A percentile compares a stretch with the other conserved stretches of the same genome.
Conservation (phyloP, 2,113 vertebrate species). For the Lepisosteus oculatus region DNA sequence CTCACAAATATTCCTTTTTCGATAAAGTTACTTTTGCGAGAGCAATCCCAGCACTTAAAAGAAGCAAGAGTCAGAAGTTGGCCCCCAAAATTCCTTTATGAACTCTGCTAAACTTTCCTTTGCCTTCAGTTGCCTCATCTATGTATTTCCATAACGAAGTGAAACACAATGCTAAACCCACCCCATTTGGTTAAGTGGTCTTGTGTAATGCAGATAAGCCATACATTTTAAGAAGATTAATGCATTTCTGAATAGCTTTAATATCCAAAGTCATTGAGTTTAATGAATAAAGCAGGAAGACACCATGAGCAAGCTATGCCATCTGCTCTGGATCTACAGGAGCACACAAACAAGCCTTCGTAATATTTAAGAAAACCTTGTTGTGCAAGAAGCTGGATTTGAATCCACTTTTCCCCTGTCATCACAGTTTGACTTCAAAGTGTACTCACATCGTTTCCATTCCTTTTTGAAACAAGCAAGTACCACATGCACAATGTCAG, state of each 20-base stretch:
- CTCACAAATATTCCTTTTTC: too few species aligned
- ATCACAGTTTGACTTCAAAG: too few species aligned
- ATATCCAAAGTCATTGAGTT: slow-evolving; percentile 57
- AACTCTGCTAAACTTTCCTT: background rate
- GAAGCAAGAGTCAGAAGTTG: background rate
- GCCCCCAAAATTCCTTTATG: background rate
- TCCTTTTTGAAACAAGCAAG: too few species aligned
- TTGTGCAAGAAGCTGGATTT: background rate
- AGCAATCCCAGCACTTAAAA: too few species aligned
- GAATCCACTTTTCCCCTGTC: too few species aligned
- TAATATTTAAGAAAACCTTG: background rate
- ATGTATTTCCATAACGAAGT: slow-evolving; percentile 21
- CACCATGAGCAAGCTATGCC: slow-evolving; percentile 33
- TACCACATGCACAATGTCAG: too few species aligned
- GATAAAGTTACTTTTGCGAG: too few species aligned
- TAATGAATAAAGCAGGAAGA: slow-evolving; percentile 48
- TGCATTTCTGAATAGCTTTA: slow-evolving; percentile 66
- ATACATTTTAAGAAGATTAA: slow-evolving; percentile 69
- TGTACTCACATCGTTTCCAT: too few species aligned
- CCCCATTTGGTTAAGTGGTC: slow-evolving; percentile 36
- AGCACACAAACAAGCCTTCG: background rate
- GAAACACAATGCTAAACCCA: slow-evolving; percentile 33
- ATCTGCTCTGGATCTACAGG: slow-evolving; percentile 35
- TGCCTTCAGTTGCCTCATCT: too few species aligned
- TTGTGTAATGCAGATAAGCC: slow-evolving; percentile 56